A percentile compares a stretch with the other conserved stretches of the same genome.
These are phyloP conservation scores for Epinotia ramella DNA, from an alignment of 2,888 invertebrate species.

Conservation along the genomic window DNA sequence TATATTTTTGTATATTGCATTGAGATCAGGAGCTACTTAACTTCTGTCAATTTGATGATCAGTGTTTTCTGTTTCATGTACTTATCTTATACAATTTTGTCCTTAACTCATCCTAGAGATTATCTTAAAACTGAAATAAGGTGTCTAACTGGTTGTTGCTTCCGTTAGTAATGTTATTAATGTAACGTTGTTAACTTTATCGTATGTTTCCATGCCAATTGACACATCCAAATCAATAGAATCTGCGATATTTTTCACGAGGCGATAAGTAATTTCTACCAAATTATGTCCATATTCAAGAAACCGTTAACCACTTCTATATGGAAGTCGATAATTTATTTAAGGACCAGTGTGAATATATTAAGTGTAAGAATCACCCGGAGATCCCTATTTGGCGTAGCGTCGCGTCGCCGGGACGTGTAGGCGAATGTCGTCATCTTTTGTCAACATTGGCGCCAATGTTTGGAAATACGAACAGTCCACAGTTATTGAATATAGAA, in stretches of 20 bases:
- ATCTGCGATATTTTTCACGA: conserved; percentile 43
- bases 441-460: conserved; percentile 60
- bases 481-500: conserved; percentile 43
- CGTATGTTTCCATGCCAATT: conserved; percentile 48
- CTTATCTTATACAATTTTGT: neutral
- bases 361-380: conserved; percentile 53
- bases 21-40: conserved; percentile 5
- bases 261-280: conserved; percentile 55
- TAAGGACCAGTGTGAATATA: conserved; percentile 61
- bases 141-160: neutral
- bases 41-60: neutral
- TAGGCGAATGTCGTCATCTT: conserved; percentile 71
- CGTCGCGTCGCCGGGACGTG: conserved; percentile 57
- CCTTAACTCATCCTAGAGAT: neutral
- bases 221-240: conserved; percentile 59
- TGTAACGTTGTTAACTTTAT: conserved; percentile 9
- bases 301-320: conserved; percentile 67
- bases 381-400: conserved; percentile 65
- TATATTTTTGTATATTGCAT: conserved; percentile 25
- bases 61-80: neutral
- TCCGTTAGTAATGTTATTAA: neutral
- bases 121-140: neutral
- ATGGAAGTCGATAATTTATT: conserved; percentile 72
- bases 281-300: conserved; percentile 60
- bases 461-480: conserved; percentile 45